phyloP scores from a whole-genome alignment of 2,797 vertebrate genomes.

The Peromyscus nudipes region DNA sequence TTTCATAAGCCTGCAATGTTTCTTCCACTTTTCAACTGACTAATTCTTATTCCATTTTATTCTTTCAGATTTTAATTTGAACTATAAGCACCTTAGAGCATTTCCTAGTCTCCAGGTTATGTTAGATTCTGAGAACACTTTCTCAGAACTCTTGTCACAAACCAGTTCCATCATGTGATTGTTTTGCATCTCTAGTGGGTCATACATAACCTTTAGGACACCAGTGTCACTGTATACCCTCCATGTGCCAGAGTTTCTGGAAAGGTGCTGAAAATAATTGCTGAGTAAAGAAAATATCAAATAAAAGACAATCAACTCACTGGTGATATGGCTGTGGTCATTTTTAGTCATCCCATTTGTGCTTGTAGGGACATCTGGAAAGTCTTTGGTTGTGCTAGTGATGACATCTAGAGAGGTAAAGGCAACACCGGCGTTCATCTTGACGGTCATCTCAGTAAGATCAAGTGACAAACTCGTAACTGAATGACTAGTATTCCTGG shows the following conservation, averaged over 20 bases:
- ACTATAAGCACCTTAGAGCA: background rate
- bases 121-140: background rate
- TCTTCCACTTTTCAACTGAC: constrained; percentile 4
- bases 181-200: constrained; percentile 19
- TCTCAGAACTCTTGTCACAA: constrained; percentile 38
- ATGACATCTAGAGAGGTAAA: constrained; percentile 39
- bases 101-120: background rate
- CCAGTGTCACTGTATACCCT: background rate
- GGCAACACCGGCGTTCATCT: background rate
- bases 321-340: constrained; percentile 30
- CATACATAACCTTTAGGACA: background rate
- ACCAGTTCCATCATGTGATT: background rate
- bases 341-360: constrained; percentile 66
- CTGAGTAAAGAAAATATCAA: constrained; percentile 36
- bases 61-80: constrained; percentile 60
- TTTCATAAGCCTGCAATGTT: constrained; percentile 45
- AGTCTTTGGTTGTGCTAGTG: constrained; percentile 54
- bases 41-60: constrained; percentile 30
- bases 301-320: constrained; percentile 69
- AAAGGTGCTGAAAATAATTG: background rate
- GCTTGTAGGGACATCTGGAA: constrained; percentile 51
- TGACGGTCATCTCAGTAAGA: background rate
- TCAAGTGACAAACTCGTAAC: background rate
- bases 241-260: background rate
- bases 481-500: background rate